Evolutionary conservation across 2,797 vertebrate genomes (phyloP).

Genomic region (Crax fasciolata): DNA sequence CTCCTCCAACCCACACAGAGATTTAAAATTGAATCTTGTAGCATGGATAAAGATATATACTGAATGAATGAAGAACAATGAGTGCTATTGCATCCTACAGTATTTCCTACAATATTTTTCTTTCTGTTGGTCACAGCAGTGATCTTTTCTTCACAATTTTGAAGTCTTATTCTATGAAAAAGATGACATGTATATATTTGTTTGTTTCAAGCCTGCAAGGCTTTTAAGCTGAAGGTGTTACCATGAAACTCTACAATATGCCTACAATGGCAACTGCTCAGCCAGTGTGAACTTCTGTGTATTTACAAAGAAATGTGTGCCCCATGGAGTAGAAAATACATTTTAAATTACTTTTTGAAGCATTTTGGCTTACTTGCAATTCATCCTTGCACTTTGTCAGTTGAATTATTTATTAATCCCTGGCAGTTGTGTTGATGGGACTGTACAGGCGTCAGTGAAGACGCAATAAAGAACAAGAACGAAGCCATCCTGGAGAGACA

Average conservation of each 20-base stretch:
- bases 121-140: background rate
- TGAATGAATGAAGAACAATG: background rate
- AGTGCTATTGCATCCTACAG: background rate
- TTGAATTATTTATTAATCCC: background rate
- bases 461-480: background rate
- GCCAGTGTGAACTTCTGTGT: background rate
- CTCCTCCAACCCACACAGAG: background rate
- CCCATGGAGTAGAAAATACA: background rate
- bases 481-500: background rate
- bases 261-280: background rate
- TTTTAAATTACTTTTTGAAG: background rate
- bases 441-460: background rate
- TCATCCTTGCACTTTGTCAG: background rate
- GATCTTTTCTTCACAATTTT: background rate
- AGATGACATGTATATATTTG: background rate
- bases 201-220: background rate
- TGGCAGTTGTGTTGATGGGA: background rate
- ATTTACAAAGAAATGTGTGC: background rate
- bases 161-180: background rate
- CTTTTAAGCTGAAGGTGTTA: background rate
- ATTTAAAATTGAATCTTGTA: background rate
- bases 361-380: background rate
- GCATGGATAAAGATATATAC: background rate
- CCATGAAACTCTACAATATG: background rate
- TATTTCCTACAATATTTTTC: background rate